Percentiles rank a stretch among this genome's conserved stretches.
Conservation (phyloP, 2,888 invertebrate species). For the Atethmia centrago region DNA sequence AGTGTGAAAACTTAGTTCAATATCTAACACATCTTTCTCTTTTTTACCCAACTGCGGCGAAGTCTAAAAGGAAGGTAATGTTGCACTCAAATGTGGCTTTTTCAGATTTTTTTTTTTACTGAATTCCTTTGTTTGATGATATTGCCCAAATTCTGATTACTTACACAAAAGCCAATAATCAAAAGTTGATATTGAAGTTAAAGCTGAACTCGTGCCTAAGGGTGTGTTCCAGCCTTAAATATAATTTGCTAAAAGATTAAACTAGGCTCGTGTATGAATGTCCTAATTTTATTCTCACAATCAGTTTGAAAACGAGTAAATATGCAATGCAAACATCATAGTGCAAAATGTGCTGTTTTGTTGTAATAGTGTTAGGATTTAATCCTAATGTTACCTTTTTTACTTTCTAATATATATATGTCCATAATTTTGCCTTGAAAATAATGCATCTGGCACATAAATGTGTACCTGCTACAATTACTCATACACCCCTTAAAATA, state of each 20-base stretch:
- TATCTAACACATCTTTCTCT: not conserved
- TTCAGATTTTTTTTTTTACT: too few relatives aligned
- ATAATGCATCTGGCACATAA: not conserved
- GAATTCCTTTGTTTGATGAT: too few relatives aligned
- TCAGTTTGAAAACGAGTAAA: not conserved
- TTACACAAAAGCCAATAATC: not conserved
- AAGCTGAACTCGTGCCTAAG: not conserved
- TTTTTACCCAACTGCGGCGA: not conserved
- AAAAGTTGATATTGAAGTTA: conserved; percentile 7
- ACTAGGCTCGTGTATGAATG: not conserved
- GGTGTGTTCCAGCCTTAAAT: conserved; percentile 4
- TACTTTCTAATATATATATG: not conserved
- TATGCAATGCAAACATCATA: not conserved
- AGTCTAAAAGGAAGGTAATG: not conserved
- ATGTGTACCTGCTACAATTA: not conserved
- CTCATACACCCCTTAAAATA: conserved; percentile 1
- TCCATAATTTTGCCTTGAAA: not conserved
- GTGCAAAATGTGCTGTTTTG: not conserved
- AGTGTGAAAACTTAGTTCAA: not conserved
- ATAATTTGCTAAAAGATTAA: conserved; percentile 8
- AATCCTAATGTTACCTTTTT: conserved; percentile 20
- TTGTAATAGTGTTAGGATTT: conserved; percentile 19
- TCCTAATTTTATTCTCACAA: not conserved
- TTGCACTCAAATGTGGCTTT: not conserved
- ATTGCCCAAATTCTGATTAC: too few relatives aligned